Evolutionary conservation across 1,140 invertebrate genomes (phyloP).

Genomic region (Bombus superbus): DNA sequence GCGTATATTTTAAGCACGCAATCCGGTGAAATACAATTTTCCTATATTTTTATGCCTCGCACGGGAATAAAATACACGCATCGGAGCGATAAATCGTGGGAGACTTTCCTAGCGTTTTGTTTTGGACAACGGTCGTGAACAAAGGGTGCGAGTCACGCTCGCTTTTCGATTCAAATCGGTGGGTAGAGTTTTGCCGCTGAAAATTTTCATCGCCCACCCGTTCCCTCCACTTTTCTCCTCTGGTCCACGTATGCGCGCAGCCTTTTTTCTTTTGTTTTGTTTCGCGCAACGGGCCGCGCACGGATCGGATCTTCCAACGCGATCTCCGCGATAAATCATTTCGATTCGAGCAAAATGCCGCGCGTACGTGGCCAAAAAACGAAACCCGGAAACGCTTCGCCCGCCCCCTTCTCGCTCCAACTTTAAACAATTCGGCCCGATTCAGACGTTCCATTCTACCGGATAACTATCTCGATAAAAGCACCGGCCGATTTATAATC

Average conservation of each 20-base stretch:
- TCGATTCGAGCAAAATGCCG: conserved; percentile 33
- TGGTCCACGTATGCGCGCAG: too few relatives aligned
- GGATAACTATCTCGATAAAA: conserved; percentile 5
- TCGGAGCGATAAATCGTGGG: conserved; percentile 57
- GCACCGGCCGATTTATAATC: conserved; percentile 5
- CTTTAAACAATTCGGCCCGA: conserved; percentile 43
- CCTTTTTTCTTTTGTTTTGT: not conserved
- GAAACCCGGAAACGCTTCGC: conserved; percentile 25
- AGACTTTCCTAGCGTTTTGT: conserved; percentile 54
- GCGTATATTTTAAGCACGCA: not conserved
- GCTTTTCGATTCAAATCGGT: conserved; percentile 51
- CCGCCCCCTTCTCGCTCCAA: not conserved
- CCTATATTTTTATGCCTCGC: conserved; percentile 43
- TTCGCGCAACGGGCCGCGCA: too few relatives aligned
- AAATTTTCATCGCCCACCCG: conserved; percentile 53
- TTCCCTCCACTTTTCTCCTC: not conserved
- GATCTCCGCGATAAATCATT: conserved; percentile 54
- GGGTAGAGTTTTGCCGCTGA: conserved; percentile 47
- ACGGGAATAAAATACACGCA: conserved; percentile 60
- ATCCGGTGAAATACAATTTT: conserved; percentile 29
- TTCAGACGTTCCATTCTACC: not conserved
- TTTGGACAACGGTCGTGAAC: conserved; percentile 48
- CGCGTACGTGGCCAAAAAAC: conserved; percentile 27
- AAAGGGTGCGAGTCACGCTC: conserved; percentile 53
- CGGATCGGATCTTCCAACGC: conserved; percentile 40